Percentiles rank a stretch among this genome's conserved stretches.
Conservation (phyloP, 2,888 invertebrate genomes). For the Periphyllus acericola region DNA sequence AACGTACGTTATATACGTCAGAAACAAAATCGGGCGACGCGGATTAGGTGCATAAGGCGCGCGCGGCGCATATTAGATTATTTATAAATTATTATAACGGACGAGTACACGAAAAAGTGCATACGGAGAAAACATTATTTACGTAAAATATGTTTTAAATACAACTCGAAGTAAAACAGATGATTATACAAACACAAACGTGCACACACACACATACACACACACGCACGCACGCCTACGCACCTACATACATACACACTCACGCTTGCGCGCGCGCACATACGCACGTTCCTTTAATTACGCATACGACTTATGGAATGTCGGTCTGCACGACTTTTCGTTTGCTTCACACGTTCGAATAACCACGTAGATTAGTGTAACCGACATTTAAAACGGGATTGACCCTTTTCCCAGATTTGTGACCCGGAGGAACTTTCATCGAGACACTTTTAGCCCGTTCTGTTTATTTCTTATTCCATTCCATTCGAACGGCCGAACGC, state of each 20-base stretch:
- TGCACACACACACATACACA: too few relatives aligned
- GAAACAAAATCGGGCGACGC: too few relatives aligned
- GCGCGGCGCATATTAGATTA: too few relatives aligned
- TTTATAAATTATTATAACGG: too few relatives aligned
- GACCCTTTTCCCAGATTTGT: neutral
- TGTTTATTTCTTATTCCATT: neutral
- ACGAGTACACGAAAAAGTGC: too few relatives aligned
- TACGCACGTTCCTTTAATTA: neutral
- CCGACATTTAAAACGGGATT: neutral
- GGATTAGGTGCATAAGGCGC: too few relatives aligned
- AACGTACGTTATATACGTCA: too few relatives aligned
- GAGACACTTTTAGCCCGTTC: neutral
- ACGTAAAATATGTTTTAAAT: too few relatives aligned
- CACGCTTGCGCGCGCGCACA: neutral
- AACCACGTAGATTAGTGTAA: neutral
- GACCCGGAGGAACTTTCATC: neutral
- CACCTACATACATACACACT: too few relatives aligned
- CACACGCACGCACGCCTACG: too few relatives aligned
- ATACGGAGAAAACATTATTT: too few relatives aligned
- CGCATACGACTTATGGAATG: neutral
- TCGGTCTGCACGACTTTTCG: neutral
- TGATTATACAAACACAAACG: neutral
- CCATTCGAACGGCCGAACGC: neutral
- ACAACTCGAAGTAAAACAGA: too few relatives aligned
- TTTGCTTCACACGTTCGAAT: neutral